Evolutionary conservation across 2,113 vertebrate genomes (phyloP).

Genomic region (Ochotona princeps): DNA sequence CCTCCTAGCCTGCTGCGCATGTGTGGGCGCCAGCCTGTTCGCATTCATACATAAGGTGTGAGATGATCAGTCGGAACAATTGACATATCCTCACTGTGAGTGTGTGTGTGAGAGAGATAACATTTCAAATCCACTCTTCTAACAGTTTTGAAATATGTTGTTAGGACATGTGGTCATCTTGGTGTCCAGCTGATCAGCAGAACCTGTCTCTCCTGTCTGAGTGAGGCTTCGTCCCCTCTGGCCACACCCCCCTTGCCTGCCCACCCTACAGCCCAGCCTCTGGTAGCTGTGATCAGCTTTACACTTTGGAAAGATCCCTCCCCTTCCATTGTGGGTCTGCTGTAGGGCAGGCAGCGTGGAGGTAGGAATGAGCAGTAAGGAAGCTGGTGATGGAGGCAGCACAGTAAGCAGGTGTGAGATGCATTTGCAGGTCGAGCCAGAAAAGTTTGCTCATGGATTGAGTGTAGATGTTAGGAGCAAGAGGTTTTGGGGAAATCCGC

Average conservation of each 20-base stretch:
- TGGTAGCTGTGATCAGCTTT: neutral
- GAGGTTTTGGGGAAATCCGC: neutral
- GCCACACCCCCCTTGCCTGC: neutral
- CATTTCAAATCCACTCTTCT: neutral
- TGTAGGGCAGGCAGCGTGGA: too few species aligned
- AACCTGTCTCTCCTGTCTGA: neutral
- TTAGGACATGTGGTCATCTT: neutral
- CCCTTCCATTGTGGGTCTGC: neutral
- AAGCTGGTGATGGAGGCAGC: neutral
- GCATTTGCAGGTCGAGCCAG: neutral
- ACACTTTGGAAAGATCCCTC: rapidly evolving
- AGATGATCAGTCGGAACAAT: neutral
- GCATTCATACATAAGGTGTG: neutral
- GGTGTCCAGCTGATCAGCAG: neutral
- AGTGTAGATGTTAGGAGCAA: neutral
- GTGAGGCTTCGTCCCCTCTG: neutral
- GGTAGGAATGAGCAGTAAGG: neutral
- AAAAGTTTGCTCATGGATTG: neutral
- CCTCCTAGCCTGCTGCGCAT: too few species aligned
- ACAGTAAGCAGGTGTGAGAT: neutral
- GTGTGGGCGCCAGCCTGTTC: too few species aligned
- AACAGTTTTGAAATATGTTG: neutral
- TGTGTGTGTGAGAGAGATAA: neutral
- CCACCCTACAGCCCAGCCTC: neutral
- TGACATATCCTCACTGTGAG: neutral